Evolutionary conservation across 1,140 invertebrate genomes (phyloP).

Genomic region (Argopecten irradians): DNA sequence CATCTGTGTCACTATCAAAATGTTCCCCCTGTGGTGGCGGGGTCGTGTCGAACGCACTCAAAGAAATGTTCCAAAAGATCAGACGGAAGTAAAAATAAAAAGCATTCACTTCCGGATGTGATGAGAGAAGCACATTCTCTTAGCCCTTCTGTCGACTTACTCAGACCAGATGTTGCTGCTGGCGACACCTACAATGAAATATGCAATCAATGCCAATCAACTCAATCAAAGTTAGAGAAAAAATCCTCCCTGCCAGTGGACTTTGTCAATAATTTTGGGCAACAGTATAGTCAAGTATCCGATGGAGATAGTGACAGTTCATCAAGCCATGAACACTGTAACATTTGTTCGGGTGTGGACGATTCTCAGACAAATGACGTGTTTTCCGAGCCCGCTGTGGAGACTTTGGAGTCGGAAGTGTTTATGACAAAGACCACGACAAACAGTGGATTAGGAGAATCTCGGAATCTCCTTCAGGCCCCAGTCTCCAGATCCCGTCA

Average conservation of each 20-base stretch:
- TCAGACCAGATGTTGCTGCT: not conserved
- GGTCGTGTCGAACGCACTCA: conserved; percentile 41
- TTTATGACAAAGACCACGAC: conserved; percentile 45
- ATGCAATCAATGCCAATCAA: not conserved
- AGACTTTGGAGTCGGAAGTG: conserved; percentile 39
- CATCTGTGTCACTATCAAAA: conserved; percentile 43
- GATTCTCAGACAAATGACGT: conserved; percentile 1
- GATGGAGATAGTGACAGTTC: conserved; percentile 25
- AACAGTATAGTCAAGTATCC: conserved; percentile 20
- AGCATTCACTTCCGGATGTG: conserved; percentile 37
- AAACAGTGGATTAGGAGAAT: not conserved
- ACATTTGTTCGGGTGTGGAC: not conserved
- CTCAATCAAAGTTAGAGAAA: conserved; percentile 25
- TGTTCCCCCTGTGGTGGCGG: conserved; percentile 35
- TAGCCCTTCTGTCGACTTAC: not conserved
- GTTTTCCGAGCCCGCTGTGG: conserved; percentile 17
- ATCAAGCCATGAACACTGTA: conserved; percentile 20
- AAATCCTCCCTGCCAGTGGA: not conserved
- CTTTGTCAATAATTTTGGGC: conserved; percentile 25
- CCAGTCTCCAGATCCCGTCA: not conserved
- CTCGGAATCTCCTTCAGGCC: not conserved
- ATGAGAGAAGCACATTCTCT: conserved; percentile 42
- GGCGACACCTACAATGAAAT: conserved; percentile 25
- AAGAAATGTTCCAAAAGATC: conserved; percentile 38
- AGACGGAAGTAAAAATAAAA: not conserved